Conservation (phyloP, 2,888 invertebrate species). For the Diplolepis rosae region DNA sequence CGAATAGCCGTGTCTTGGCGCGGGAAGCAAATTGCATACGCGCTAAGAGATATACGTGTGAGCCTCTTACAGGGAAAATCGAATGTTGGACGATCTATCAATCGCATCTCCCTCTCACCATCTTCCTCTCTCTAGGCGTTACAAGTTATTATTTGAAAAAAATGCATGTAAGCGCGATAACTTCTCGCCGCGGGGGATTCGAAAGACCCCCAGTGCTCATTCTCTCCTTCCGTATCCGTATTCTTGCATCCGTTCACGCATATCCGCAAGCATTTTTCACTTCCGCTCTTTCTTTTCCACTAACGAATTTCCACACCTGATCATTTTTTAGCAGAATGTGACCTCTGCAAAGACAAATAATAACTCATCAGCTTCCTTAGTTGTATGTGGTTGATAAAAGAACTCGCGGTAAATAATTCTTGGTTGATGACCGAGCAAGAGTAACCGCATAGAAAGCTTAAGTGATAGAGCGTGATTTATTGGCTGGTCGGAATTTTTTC, state of each 20-base stretch:
- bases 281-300: too few relatives aligned
- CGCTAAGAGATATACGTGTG: conserved; percentile 48
- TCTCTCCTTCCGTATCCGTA: conserved; percentile 44
- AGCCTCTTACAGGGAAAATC: conserved; percentile 62
- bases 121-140: conserved; percentile 59
- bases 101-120: conserved; percentile 54
- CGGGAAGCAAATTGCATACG: conserved; percentile 50
- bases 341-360: conserved; percentile 6
- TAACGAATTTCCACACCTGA: too few relatives aligned
- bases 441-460: conserved; percentile 53
- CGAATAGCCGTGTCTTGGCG: conserved; percentile 45
- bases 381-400: conserved; percentile 6
- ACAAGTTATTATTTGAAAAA: conserved; percentile 66
- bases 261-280: conserved; percentile 13
- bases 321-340: too few relatives aligned
- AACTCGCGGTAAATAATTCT: not conserved
- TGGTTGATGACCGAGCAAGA: conserved; percentile 30
- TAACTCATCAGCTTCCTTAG: conserved; percentile 9
- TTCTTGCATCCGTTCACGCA: conserved; percentile 29
- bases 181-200: conserved; percentile 62
- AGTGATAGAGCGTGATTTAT: conserved; percentile 59
- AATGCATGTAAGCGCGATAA: conserved; percentile 66
- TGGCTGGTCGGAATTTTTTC: conserved; percentile 57
- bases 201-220: conserved; percentile 57
- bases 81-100: conserved; percentile 63